Evolutionary conservation across 2,888 invertebrate species (phyloP).

Genomic region (Dyspetes luteomarginatus): DNA sequence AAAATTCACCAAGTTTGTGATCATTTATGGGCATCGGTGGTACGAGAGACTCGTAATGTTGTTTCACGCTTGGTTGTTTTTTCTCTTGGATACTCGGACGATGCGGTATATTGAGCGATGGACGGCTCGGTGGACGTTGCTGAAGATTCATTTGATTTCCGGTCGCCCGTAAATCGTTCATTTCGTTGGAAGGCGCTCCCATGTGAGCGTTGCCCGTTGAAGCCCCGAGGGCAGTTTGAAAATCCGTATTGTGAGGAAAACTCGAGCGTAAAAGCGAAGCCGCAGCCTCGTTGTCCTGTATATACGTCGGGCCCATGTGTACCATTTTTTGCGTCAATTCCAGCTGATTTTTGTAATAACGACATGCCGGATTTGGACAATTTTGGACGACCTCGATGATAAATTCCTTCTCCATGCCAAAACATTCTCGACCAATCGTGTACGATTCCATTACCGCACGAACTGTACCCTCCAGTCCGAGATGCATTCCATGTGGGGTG

Average conservation of each 20-base stretch:
- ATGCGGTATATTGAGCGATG: slow-evolving; percentile 81
- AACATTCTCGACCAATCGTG: slow-evolving; percentile 92
- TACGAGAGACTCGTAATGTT: slow-evolving; percentile 82
- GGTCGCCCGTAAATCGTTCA: slow-evolving; percentile 76
- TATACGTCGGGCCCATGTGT: slow-evolving; percentile 80
- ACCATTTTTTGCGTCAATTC: slow-evolving; percentile 84
- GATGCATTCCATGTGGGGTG: slow-evolving; percentile 89
- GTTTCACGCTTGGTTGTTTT: slow-evolving; percentile 77
- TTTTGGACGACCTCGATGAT: slow-evolving; percentile 95
- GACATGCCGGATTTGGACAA: slow-evolving; percentile 94
- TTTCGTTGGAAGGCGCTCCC: slow-evolving; percentile 76
- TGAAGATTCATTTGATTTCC: slow-evolving; percentile 79
- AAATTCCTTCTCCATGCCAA: slow-evolving; percentile 95
- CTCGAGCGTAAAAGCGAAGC: slow-evolving; percentile 78
- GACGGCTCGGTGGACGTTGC: slow-evolving; percentile 82
- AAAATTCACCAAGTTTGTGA: slow-evolving; percentile 89
- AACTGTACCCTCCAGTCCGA: slow-evolving; percentile 93
- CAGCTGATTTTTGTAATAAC: slow-evolving; percentile 93
- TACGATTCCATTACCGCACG: slow-evolving; percentile 94
- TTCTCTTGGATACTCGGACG: slow-evolving; percentile 81
- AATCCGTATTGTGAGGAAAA: slow-evolving; percentile 79
- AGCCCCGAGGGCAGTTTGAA: slow-evolving; percentile 77
- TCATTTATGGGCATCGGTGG: slow-evolving; percentile 83
- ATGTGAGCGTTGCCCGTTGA: slow-evolving; percentile 77
- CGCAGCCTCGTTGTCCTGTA: slow-evolving; percentile 80